Evolutionary conservation across 2,113 vertebrate species (phyloP), one percentile per base, ranked within the genome.

Genomic region (Chamaea fasciata): DNA sequence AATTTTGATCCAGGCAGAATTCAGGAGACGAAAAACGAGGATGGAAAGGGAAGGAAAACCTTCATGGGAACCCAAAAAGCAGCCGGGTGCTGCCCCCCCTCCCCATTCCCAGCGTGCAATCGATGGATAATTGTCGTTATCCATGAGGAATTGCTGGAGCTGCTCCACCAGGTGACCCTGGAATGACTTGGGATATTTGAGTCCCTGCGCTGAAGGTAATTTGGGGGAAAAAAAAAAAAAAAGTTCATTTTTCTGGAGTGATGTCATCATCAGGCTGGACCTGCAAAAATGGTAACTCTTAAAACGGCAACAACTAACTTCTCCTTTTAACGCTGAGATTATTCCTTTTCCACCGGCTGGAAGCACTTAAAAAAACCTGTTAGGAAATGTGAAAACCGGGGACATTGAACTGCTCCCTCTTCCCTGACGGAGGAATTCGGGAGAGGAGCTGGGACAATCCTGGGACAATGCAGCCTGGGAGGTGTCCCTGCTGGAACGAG

Each of bases 81-180:
- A 33, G 53, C n/a, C 0, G 7, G 37, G 53, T 13, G 2, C 14
- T 5, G 27, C 16, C 49, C 22, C 52, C 27, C 5, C 67, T 33
- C 28, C 56, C 37, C 28, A 41, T 4, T 16, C 41, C 47, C 52
- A 24, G n/a, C 0, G 7, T 8, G 49, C 1, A 2, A 0, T 2
- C 2, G 6, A 16, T 18, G 31, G 75, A 11, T 28, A 11, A n/a
- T 35, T 41, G 15, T 5, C 1, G 0, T 39, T 56, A 7, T 52
- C 76, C 11, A 4, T 14, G 79, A 42, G 81, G 37, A 31, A 9
- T 0, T 33, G 63, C 56, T 31, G 65, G 67, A 74, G 71, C 46
- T 64, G 47, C 12, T 28, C 42, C 47, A 22, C 24, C 37, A 71
- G 83, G 24, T 11, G 70, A 7, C 10, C 0, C 62, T 21, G 23